Evolutionary conservation across 1,140 invertebrate genomes (phyloP), one percentile per base, ranked within the genome.

Genomic region (Nebria ingens): DNA sequence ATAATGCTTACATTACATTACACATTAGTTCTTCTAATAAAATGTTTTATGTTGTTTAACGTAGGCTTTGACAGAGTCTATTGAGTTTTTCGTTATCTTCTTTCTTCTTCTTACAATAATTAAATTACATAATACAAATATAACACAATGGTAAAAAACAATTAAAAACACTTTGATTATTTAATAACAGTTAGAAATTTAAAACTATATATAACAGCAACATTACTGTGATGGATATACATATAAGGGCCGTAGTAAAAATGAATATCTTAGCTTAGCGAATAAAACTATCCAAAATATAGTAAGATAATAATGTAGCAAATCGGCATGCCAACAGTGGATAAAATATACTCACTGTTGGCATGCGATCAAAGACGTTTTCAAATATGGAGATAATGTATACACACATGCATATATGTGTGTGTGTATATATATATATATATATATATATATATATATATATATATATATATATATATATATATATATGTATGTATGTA

Each of bases 71-170:
- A n/a, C n/a, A n/a, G n/a, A n/a, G n/a, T n/a, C n/a, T n/a, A n/a
- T n/a, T n/a, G n/a, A n/a, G n/a, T n/a, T n/a, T n/a, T n/a, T n/a
- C n/a, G n/a, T n/a, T n/a, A n/a, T n/a, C n/a, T n/a, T n/a, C n/a
- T n/a, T n/a, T n/a, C n/a, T n/a, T n/a, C n/a, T n/a, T 45, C 40
- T 45, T 45, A 9, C 17, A 12, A 34, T 45, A 11, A 45, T 45
- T 45, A 45, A 17, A 12, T 45, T 12, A 12, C 9, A 45, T 45
- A 45, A 45, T 45, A 45, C 40, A 45, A 34, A 34, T 9, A 34
- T 45, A 45, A 45, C 40, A 45, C 40, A 45, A 11, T 45, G 40
- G 40, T 45, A 45, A 45, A 34, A 45, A 45, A 45, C 40, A 45
- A 45, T 45, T 45, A 45, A 45, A 45, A 29, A 4, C 4, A 6